Percentiles rank a stretch among this genome's conserved stretches.
Evolutionary conservation across 1,140 invertebrate genomes (phyloP).

Genomic region (Acromyrmex heyeri): DNA sequence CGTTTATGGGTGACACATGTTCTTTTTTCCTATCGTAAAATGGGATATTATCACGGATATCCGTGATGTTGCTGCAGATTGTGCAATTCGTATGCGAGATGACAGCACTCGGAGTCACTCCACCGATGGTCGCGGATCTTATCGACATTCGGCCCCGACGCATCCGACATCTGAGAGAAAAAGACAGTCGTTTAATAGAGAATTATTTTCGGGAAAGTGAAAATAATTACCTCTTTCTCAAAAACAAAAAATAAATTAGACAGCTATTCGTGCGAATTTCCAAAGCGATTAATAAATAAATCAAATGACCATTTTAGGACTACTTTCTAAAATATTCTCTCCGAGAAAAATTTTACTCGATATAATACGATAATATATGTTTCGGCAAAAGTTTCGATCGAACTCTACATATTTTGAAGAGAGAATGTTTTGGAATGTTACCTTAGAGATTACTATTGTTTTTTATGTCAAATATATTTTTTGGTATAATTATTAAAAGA

Average conservation of each 20-base stretch:
- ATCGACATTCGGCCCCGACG: slow-evolving; percentile 64
- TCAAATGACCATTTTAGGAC: neutral
- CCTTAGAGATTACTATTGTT: no score
- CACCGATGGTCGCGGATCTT: slow-evolving; percentile 80
- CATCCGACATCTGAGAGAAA: slow-evolving; percentile 76
- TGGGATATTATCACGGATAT: slow-evolving; percentile 20
- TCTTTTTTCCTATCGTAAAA: neutral
- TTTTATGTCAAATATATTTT: neutral
- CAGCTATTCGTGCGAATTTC: neutral
- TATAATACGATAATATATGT: no score
- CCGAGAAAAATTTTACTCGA: no score
- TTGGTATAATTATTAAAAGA: neutral
- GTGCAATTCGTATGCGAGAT: slow-evolving; percentile 84
- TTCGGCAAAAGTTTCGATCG: no score
- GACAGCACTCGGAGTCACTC: slow-evolving; percentile 85
- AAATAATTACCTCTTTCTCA: neutral
- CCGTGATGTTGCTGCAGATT: slow-evolving; percentile 75
- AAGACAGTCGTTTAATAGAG: neutral
- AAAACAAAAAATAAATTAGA: neutral
- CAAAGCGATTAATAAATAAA: neutral
- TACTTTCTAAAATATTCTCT: no score
- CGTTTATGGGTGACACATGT: neutral
- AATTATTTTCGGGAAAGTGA: neutral
- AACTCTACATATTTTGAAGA: no score
- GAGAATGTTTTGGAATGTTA: no score